Conservation (phyloP, 2,797 vertebrate genomes). For the Phalanger gymnotis region DNA sequence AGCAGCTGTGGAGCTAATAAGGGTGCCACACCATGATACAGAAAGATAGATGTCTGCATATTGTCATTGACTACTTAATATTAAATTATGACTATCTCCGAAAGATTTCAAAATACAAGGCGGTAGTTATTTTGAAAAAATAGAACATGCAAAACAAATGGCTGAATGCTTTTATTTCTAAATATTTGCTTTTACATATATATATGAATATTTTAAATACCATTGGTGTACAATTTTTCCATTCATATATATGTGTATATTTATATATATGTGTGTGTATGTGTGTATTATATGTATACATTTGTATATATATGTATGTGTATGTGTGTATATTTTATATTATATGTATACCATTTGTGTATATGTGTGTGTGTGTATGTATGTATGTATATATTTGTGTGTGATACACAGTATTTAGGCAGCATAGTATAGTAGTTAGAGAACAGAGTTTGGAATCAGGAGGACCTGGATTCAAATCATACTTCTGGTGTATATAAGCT, state of each 20-base stretch:
- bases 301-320: no score
- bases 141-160: slow-evolving; percentile 9
- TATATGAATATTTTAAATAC: not conserved
- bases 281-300: not conserved
- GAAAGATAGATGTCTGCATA: slow-evolving; percentile 59
- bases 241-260: not conserved
- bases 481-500: not conserved
- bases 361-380: not conserved
- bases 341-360: not conserved
- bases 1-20: slow-evolving; percentile 10
- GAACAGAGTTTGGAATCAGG: not conserved
- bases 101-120: slow-evolving; percentile 30
- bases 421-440: not conserved
- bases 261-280: no score
- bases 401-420: not conserved
- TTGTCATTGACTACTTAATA: slow-evolving; percentile 60
- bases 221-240: slow-evolving; percentile 17
- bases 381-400: no score
- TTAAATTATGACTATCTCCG: slow-evolving; percentile 15
- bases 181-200: not conserved
- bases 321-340: no score
- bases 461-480: not conserved
- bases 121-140: slow-evolving; percentile 55
- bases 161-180: slow-evolving; percentile 45
- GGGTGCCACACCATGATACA: slow-evolving; percentile 41